These are phyloP conservation scores for Drosophila fulvimacula DNA, from an alignment of 2,888 invertebrate species.

Conservation along the genomic window DNA sequence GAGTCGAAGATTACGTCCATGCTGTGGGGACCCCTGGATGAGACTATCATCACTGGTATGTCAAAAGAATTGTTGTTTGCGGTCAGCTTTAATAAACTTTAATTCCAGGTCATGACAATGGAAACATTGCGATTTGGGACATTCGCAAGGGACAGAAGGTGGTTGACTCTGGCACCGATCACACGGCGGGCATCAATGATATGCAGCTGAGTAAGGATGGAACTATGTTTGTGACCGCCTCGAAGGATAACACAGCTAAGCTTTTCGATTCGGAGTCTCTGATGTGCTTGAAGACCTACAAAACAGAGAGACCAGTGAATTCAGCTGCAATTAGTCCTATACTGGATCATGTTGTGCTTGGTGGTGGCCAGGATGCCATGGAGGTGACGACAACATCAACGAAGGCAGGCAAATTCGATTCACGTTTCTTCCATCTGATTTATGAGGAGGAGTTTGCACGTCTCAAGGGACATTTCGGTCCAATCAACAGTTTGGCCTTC, in stretches of 20 bases:
- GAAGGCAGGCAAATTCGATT: slow-evolving; percentile 98
- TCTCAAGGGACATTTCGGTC: slow-evolving; percentile 99
- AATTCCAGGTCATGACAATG: slow-evolving; percentile 92
- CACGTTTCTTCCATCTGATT: slow-evolving; percentile 96
- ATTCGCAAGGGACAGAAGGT: slow-evolving; percentile 93
- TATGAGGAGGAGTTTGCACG: slow-evolving; percentile 98
- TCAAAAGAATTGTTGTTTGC: neutral
- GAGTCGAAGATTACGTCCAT: slow-evolving; percentile 95
- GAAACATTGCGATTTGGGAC: slow-evolving; percentile 97
- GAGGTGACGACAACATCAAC: slow-evolving; percentile 98
- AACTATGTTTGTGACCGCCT: slow-evolving; percentile 98
- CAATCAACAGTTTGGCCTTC: slow-evolving; percentile 99
- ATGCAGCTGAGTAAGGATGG: slow-evolving; percentile 97
- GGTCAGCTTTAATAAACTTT: neutral
- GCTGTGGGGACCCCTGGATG: slow-evolving; percentile 97
- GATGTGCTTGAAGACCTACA: slow-evolving; percentile 96
- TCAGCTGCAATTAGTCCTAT: slow-evolving; percentile 98
- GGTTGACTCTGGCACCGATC: slow-evolving; percentile 91
- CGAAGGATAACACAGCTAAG: slow-evolving; percentile 98
- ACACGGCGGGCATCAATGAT: slow-evolving; percentile 95
- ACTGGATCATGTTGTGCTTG: slow-evolving; percentile 97
- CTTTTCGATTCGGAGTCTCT: slow-evolving; percentile 95
- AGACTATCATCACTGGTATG: slow-evolving; percentile 92
- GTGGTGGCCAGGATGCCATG: slow-evolving; percentile 99
- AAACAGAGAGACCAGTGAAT: slow-evolving; percentile 98